Conservation (phyloP, 2,888 invertebrate species). For the Toxonevra muliebris region DNA sequence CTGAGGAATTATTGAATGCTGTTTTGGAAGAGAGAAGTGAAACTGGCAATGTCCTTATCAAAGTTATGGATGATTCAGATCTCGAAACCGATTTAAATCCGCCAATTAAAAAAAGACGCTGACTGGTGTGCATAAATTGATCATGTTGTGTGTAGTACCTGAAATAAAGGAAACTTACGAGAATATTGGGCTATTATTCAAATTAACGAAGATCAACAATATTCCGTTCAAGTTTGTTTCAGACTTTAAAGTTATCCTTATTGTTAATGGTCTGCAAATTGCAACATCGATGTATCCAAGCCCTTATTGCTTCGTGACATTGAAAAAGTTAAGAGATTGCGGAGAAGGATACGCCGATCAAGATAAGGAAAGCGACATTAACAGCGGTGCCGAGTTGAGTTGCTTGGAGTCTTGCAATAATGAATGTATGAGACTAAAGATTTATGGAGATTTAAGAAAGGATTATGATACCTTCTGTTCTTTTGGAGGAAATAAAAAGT, state of each 20-base stretch:
- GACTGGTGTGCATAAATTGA: constrained; percentile 13
- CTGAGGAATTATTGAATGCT: constrained; percentile 9
- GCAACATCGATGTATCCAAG: constrained; percentile 4
- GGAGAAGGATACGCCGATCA: too few relatives aligned
- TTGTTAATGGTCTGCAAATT: constrained; percentile 14
- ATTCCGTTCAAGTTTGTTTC: constrained; percentile 13
- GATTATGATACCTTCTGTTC: not conserved
- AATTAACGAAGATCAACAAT: constrained; percentile 10
- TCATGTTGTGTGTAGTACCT: constrained; percentile 13
- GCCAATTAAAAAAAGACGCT: constrained; percentile 3
- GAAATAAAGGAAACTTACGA: constrained; percentile 1
- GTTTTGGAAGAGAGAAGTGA: constrained; percentile 3
- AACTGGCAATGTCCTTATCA: not conserved
- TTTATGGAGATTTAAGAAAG: not conserved
- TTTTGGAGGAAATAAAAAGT: not conserved
- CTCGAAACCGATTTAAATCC: not conserved
- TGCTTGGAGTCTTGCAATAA: too few relatives aligned
- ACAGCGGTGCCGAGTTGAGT: too few relatives aligned
- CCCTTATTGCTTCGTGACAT: not conserved
- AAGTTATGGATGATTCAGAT: constrained; percentile 15
- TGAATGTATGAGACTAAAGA: not conserved
- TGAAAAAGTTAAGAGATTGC: not conserved
- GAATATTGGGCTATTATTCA: constrained; percentile 1
- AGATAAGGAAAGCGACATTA: too few relatives aligned
- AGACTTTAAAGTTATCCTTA: constrained; percentile 15